Evolutionary conservation across 2,888 invertebrate genomes (phyloP).

Genomic region (Anodontia alba): DNA sequence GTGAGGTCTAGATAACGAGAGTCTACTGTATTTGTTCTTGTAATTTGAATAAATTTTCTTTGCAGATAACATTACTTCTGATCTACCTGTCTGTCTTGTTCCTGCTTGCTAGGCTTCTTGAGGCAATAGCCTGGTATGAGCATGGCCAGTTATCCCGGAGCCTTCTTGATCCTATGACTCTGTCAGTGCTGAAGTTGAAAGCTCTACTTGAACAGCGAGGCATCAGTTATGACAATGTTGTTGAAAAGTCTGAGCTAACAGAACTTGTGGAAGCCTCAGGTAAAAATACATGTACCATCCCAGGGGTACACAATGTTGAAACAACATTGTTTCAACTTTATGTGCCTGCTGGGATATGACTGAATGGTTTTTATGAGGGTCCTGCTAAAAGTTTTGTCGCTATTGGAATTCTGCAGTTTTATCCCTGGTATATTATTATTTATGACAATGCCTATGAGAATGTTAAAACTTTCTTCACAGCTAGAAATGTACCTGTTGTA

Average conservation of each 20-base stretch:
- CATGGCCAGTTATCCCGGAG: slow-evolving; percentile 79
- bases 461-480: too few species aligned
- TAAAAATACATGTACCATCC: slow-evolving; percentile 58
- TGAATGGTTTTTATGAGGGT: neutral
- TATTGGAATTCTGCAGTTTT: too few species aligned
- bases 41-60: slow-evolving; percentile 3
- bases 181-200: slow-evolving; percentile 84
- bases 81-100: slow-evolving; percentile 83
- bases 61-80: slow-evolving; percentile 82
- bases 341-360: too few species aligned
- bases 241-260: slow-evolving; percentile 84
- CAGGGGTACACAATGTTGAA: too few species aligned
- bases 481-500: too few species aligned
- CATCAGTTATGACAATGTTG: slow-evolving; percentile 84
- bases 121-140: slow-evolving; percentile 84
- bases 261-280: slow-evolving; percentile 84
- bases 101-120: slow-evolving; percentile 83
- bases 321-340: too few species aligned
- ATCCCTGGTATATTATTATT: too few species aligned
- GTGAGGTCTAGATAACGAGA: too few species aligned
- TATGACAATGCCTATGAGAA: too few species aligned
- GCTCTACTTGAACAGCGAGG: slow-evolving; percentile 85
- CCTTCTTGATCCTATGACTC: slow-evolving; percentile 84
- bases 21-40: too few species aligned
- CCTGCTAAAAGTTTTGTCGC: neutral